These are phyloP conservation scores for Autographa pulchrina DNA, from an alignment of 2,888 invertebrate species.

Conservation along the genomic window DNA sequence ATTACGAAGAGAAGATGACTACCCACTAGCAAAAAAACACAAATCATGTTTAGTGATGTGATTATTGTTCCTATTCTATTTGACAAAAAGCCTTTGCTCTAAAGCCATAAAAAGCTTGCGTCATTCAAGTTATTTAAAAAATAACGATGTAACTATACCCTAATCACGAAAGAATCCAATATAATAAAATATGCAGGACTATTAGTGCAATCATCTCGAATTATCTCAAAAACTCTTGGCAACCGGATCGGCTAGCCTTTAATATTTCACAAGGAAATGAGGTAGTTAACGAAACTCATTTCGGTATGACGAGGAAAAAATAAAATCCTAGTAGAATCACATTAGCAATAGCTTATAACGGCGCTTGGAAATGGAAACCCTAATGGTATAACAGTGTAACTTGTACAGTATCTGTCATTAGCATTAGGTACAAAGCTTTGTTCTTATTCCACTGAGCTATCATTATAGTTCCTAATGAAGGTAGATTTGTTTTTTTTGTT, in stretches of 20 bases:
- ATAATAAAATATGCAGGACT: slow-evolving; percentile 18
- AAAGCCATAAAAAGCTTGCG: too few species aligned
- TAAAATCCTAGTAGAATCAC: slow-evolving; percentile 38
- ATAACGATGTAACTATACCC: neutral
- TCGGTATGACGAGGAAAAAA: slow-evolving; percentile 46
- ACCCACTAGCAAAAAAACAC: too few species aligned
- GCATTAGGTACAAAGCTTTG: slow-evolving; percentile 56
- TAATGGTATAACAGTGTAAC: slow-evolving; percentile 38
- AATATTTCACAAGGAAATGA: slow-evolving; percentile 55
- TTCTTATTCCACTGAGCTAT: slow-evolving; percentile 42
- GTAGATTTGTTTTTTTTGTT: slow-evolving; percentile 36
- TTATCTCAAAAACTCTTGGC: slow-evolving; percentile 54
- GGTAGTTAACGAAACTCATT: slow-evolving; percentile 56
- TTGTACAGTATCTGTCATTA: slow-evolving; percentile 51
- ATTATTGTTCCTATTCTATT: too few species aligned
- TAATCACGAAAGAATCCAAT: neutral
- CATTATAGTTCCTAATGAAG: slow-evolving; percentile 47
- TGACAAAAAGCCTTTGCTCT: too few species aligned
- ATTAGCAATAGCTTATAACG: slow-evolving; percentile 47
- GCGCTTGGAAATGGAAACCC: slow-evolving; percentile 42
- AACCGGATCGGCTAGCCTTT: slow-evolving; percentile 41
- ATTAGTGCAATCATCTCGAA: slow-evolving; percentile 43
- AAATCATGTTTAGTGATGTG: too few species aligned
- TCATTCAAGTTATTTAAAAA: too few species aligned
- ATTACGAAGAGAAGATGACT: too few species aligned